These are phyloP conservation scores for Aurelia aurita complex sp. Pacific DNA, from an alignment of 30 jellyfish, hydroid and myxozoan genomes.

Conservation along the genomic window DNA sequence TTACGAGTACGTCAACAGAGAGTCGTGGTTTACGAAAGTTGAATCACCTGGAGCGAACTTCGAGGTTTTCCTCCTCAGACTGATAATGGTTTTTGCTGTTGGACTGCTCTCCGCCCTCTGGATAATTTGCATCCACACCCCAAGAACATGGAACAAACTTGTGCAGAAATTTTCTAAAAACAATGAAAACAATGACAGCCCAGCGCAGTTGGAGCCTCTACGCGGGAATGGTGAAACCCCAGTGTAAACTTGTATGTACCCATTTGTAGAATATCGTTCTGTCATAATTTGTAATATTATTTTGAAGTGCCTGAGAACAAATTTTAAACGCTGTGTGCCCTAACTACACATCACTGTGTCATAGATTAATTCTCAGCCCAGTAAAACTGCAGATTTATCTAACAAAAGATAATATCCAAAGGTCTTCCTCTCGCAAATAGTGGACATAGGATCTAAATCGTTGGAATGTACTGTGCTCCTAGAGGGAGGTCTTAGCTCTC, in stretches of 20 bases:
- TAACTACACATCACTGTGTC: not conserved
- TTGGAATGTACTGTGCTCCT: no score
- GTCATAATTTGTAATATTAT: not conserved
- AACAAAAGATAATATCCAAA: conserved; percentile 4
- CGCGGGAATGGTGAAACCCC: conserved; percentile 71
- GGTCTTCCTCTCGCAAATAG: not conserved
- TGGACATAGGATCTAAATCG: no score
- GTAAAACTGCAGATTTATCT: not conserved
- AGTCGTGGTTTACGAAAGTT: conserved; percentile 84
- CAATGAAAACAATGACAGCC: conserved; percentile 34
- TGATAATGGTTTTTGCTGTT: conserved; percentile 74
- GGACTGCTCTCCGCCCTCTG: conserved; percentile 90
- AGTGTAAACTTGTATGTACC: conserved; percentile 2
- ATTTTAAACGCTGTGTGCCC: not conserved
- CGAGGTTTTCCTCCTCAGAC: conserved; percentile 85
- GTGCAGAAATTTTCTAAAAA: conserved; percentile 13
- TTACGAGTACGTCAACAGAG: conserved; percentile 92
- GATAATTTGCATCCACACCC: conserved; percentile 80
- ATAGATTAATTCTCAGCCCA: conserved; percentile 12
- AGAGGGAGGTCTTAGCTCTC: no score
- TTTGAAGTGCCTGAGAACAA: not conserved
- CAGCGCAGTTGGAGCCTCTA: conserved; percentile 69
- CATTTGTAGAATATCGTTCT: conserved; percentile 1
- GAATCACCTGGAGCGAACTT: conserved; percentile 94
- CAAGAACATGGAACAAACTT: conserved; percentile 59